Percentiles rank a stretch among this genome's conserved stretches.
Evolutionary conservation across 2,797 vertebrate genomes (phyloP).

Genomic region (Sebastes nivosus): DNA sequence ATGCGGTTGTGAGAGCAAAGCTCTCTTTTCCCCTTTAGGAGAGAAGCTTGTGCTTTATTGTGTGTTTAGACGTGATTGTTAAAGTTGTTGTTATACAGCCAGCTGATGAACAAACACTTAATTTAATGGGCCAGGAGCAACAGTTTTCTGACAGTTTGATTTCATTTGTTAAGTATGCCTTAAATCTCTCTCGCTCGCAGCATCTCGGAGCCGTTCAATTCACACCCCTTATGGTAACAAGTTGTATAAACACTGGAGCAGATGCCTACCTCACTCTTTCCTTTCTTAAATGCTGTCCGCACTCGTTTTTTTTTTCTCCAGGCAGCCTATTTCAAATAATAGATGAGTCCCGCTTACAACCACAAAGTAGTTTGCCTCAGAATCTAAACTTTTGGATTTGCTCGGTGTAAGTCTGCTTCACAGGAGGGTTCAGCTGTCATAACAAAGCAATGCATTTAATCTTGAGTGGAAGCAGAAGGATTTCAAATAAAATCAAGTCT

Average conservation of each 20-base stretch:
- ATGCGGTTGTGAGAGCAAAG: conserved; percentile 33
- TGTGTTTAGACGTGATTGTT: conserved; percentile 71
- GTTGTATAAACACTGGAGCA: conserved; percentile 72
- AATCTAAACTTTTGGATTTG: conserved; percentile 67
- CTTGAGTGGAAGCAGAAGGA: conserved; percentile 68
- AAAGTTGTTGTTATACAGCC: conserved; percentile 59
- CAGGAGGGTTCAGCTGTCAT: conserved; percentile 75
- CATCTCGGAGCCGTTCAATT: conserved; percentile 48
- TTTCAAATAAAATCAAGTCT: conserved; percentile 65
- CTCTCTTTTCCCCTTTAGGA: conserved; percentile 15
- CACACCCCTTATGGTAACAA: conserved; percentile 71
- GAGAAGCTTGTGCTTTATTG: conserved; percentile 47
- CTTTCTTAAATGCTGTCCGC: conserved; percentile 55
- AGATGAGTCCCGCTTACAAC: conserved; percentile 57
- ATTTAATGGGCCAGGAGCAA: conserved; percentile 62
- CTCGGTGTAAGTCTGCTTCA: conserved; percentile 60
- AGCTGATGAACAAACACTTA: conserved; percentile 69
- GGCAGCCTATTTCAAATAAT: conserved; percentile 71
- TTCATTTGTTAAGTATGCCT: conserved; percentile 70
- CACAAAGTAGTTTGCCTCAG: conserved; percentile 50
- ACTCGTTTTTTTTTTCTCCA: conserved; percentile 29
- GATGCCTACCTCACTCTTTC: conserved; percentile 61
- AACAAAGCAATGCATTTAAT: conserved; percentile 74
- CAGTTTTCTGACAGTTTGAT: conserved; percentile 74
- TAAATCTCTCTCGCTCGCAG: conserved; percentile 71